Evolutionary conservation across 2,113 vertebrate genomes (phyloP).

Genomic region (Gallinago paraguaiae): DNA sequence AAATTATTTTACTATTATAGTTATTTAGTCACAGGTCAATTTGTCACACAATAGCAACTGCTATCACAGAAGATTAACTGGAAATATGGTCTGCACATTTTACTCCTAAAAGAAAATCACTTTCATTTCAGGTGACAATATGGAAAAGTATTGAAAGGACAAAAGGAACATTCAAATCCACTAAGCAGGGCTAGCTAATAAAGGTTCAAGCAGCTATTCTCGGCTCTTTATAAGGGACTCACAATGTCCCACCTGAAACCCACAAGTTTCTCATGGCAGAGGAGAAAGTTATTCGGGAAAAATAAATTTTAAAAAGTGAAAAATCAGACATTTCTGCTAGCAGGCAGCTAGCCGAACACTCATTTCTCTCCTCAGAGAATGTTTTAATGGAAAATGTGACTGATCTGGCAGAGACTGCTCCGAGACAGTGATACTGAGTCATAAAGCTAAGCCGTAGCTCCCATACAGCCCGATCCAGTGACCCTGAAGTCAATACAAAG

Average conservation of each 20-base stretch:
- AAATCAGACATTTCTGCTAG: conserved; percentile 7
- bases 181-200: not conserved
- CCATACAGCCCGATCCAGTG: not conserved
- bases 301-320: not conserved
- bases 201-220: not conserved
- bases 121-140: not conserved
- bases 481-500: not conserved
- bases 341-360: conserved; percentile 10
- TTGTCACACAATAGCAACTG: not conserved
- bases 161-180: not conserved
- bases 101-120: not conserved
- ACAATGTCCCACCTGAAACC: not conserved
- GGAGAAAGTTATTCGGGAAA: not conserved
- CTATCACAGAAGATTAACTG: not conserved
- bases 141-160: not conserved
- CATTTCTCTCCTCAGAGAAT: not conserved
- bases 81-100: not conserved
- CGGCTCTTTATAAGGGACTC: not conserved
- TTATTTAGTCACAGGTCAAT: not conserved
- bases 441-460: conserved; percentile 16
- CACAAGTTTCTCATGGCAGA: not conserved
- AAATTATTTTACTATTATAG: not conserved
- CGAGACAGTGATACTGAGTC: conserved; percentile 55
- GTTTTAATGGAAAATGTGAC: conserved; percentile 50
- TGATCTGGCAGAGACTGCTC: not conserved